phyloP scores from a whole-genome alignment of 2,888 invertebrate genomes.

The Agrochola macilenta region DNA sequence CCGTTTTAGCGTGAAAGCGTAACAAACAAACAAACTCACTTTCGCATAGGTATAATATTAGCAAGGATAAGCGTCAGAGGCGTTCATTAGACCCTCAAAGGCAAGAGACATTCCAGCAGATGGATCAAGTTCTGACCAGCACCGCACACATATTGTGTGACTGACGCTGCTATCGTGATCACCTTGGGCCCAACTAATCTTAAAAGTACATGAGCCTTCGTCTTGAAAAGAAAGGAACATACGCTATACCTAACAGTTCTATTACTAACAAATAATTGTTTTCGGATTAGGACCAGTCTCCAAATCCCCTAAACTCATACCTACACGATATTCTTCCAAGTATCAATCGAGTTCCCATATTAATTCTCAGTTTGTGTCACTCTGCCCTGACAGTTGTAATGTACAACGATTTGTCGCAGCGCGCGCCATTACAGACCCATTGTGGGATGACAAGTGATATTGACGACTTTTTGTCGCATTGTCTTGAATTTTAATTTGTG shows the following conservation, averaged over 20 bases:
- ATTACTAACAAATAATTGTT: not conserved
- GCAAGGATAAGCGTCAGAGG: too few relatives aligned
- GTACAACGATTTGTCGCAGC: slow-evolving; percentile 81
- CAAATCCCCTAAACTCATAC: slow-evolving; percentile 54
- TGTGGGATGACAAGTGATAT: slow-evolving; percentile 69
- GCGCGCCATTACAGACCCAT: slow-evolving; percentile 66
- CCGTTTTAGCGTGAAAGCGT: not conserved
- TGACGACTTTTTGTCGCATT: slow-evolving; percentile 63
- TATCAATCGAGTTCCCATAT: slow-evolving; percentile 88
- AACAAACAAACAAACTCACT: not conserved
- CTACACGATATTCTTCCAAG: slow-evolving; percentile 72
- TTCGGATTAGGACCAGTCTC: slow-evolving; percentile 12
- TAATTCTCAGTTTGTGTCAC: slow-evolving; percentile 83
- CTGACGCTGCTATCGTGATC: too few relatives aligned
- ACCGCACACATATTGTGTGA: too few relatives aligned
- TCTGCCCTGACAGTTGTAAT: slow-evolving; percentile 84
- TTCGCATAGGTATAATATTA: not conserved
- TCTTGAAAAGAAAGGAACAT: too few relatives aligned
- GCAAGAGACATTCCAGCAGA: too few relatives aligned
- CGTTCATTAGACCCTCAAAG: too few relatives aligned
- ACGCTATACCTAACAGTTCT: too few relatives aligned
- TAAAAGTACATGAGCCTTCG: too few relatives aligned
- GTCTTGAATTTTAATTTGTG: slow-evolving; percentile 60
- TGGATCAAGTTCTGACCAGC: too few relatives aligned
- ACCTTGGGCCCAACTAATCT: too few relatives aligned